Evolutionary conservation across 2,113 vertebrate species (phyloP).

Genomic region (Gavia stellata): DNA sequence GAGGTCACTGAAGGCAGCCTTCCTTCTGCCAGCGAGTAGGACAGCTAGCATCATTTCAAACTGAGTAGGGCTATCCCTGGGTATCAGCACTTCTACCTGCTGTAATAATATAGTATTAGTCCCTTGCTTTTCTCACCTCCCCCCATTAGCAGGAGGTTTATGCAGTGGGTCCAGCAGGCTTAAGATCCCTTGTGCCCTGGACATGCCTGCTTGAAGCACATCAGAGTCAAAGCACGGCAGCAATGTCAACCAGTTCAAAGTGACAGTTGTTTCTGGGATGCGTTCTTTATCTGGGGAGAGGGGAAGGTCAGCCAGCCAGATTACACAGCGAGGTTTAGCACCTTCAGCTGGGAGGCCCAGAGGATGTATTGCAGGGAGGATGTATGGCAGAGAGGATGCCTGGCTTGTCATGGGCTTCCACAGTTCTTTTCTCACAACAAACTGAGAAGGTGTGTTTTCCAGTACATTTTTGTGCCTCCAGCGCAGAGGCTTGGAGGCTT

Average conservation of each 20-base stretch:
- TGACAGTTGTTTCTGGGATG: background rate
- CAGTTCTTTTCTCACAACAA: background rate
- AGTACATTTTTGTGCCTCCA: background rate
- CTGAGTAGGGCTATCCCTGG: background rate
- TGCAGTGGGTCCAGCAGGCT: background rate
- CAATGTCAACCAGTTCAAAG: background rate
- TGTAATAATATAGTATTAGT: background rate
- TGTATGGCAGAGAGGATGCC: background rate
- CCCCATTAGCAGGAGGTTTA: background rate
- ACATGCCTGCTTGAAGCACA: background rate
- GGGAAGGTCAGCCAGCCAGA: background rate
- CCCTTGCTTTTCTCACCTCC: background rate
- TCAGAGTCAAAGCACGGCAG: background rate
- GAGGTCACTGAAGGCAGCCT: background rate
- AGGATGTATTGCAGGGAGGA: background rate
- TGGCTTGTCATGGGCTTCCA: no score
- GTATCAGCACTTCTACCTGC: background rate
- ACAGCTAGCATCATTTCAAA: background rate
- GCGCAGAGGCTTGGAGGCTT: background rate
- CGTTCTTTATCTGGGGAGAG: background rate
- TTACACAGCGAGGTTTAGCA: background rate
- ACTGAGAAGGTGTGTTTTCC: background rate
- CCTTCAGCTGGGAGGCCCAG: background rate
- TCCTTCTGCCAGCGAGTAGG: background rate
- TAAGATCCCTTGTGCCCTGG: background rate